Percentiles rank a stretch among this genome's conserved stretches.
phyloP scores from a whole-genome alignment of 1,140 invertebrate species.

The Kradibia gibbosae region DNA sequence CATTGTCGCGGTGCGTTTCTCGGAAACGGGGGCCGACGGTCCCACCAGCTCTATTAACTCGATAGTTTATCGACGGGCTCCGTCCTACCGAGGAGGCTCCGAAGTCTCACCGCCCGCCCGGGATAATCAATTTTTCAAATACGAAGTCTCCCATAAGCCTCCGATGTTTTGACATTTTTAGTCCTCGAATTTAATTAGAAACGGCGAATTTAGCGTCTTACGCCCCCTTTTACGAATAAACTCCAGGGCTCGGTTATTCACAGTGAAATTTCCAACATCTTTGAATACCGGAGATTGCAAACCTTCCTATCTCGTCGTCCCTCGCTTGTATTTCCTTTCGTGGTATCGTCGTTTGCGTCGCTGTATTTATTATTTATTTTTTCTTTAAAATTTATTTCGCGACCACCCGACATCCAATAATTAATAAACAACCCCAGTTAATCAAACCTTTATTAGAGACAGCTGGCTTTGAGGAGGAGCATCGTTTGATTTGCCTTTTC shows the following conservation, averaged over 20 bases:
- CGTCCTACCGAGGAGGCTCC: not conserved
- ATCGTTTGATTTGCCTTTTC: too few species aligned
- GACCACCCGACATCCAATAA: too few species aligned
- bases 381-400: too few species aligned
- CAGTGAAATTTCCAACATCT: not conserved
- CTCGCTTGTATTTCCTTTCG: too few species aligned
- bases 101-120: not conserved
- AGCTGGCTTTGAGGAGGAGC: too few species aligned
- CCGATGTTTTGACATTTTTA: conserved; percentile 35
- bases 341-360: too few species aligned
- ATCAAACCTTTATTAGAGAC: too few species aligned
- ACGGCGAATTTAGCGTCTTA: not conserved
- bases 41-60: conserved; percentile 37
- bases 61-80: conserved; percentile 35
- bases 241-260: not conserved
- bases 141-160: too few species aligned
- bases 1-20: too few species aligned
- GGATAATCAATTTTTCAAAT: conserved; percentile 28
- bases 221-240: not conserved
- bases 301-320: too few species aligned
- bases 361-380: too few species aligned
- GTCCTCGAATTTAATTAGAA: conserved; percentile 11
- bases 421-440: too few species aligned
- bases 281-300: not conserved
- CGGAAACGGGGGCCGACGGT: not conserved